A percentile compares a stretch with the other conserved stretches of the same genome.
Evolutionary conservation across 1,140 invertebrate genomes (phyloP).

Genomic region (Magallana angulata): DNA sequence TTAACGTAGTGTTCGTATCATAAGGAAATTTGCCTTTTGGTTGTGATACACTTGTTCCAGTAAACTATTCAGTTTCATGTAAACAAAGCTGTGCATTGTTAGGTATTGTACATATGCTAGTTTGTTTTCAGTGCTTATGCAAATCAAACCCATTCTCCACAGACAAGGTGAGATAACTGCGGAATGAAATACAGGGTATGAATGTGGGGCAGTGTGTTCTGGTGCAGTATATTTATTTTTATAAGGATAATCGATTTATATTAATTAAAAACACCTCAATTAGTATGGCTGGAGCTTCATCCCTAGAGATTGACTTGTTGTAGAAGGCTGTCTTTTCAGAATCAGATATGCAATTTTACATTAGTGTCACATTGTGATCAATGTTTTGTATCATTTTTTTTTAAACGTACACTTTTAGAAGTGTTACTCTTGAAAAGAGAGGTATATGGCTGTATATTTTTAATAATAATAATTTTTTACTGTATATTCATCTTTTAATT

Average conservation of each 20-base stretch:
- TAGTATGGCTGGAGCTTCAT: neutral
- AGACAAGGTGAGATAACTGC: too few relatives aligned
- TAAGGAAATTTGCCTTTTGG: too few relatives aligned
- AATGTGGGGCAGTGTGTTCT: neutral
- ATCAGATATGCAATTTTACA: slow-evolving; percentile 13
- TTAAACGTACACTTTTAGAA: neutral
- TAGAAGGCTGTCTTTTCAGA: neutral
- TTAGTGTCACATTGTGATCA: neutral
- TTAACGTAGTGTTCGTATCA: too few relatives aligned
- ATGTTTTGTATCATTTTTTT: neutral
- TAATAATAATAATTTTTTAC: too few relatives aligned
- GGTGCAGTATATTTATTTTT: slow-evolving; percentile 24
- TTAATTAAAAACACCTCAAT: neutral
- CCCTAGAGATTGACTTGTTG: neutral
- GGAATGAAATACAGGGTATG: neutral
- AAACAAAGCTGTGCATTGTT: too few relatives aligned
- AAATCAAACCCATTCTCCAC: too few relatives aligned
- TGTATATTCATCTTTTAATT: too few relatives aligned
- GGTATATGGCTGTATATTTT: neutral
- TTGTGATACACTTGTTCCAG: too few relatives aligned
- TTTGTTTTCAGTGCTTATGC: too few relatives aligned
- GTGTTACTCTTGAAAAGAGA: slow-evolving; percentile 14
- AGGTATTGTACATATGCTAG: too few relatives aligned
- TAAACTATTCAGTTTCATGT: too few relatives aligned
- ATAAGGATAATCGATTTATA: neutral